These are phyloP conservation scores for Tapirus indicus DNA, from an alignment of 2,797 vertebrate genomes.

Conservation along the genomic window DNA sequence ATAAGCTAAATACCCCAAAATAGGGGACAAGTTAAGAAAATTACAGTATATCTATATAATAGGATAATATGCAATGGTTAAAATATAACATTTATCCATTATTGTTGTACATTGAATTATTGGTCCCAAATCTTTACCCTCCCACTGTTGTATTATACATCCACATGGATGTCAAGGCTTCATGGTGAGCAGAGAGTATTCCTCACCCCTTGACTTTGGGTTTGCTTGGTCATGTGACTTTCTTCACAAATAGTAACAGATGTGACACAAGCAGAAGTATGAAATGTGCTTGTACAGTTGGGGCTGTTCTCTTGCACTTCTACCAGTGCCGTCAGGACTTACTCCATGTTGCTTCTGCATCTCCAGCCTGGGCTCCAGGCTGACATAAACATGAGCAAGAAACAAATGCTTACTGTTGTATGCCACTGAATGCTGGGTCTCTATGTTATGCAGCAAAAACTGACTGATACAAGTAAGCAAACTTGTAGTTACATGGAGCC, in stretches of 20 bases:
- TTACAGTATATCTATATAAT: not conserved
- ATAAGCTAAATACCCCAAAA: not conserved
- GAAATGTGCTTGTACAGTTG: rapidly evolving
- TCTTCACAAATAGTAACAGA: not conserved
- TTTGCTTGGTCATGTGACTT: not conserved
- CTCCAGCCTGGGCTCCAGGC: not conserved
- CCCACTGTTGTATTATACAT: rapidly evolving
- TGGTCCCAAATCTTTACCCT: not conserved
- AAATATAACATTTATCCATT: not conserved
- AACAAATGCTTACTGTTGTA: not conserved
- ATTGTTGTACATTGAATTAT: not conserved
- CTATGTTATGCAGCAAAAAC: not conserved
- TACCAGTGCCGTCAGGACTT: not conserved
- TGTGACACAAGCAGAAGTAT: not conserved
- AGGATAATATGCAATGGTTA: not conserved
- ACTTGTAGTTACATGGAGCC: not conserved
- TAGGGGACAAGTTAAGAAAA: not conserved
- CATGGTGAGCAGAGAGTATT: not conserved
- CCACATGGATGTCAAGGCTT: rapidly evolving
- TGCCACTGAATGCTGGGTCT: no score
- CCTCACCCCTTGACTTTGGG: not conserved
- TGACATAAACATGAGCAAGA: not conserved
- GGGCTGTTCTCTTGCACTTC: not conserved
- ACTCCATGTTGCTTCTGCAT: not conserved
- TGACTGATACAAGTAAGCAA: no score